Percentiles rank a stretch among this genome's conserved stretches.
phyloP scores from a whole-genome alignment of 1,140 invertebrate genomes.

The Panulirus ornatus region DNA sequence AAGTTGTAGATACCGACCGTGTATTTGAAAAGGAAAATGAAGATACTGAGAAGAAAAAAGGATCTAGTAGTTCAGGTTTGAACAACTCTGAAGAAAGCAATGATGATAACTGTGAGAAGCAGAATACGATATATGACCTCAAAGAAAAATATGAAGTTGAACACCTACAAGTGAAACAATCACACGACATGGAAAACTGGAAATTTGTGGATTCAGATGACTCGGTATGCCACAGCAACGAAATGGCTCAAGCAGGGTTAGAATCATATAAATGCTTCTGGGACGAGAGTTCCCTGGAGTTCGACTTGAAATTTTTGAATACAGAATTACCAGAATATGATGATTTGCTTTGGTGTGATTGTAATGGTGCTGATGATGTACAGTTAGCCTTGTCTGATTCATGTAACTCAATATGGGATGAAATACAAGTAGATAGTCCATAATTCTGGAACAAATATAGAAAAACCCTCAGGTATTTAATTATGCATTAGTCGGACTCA shows the following conservation, averaged over 20 bases:
- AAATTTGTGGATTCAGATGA: background rate
- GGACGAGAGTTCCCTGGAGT: background rate
- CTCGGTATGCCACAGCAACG: background rate
- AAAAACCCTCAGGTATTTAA: background rate
- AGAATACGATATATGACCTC: background rate
- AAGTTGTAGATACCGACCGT: background rate
- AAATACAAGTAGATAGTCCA: background rate
- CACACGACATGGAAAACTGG: background rate
- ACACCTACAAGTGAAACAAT: background rate
- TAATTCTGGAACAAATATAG: constrained; percentile 13
- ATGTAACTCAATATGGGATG: background rate
- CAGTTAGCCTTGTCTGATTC: background rate
- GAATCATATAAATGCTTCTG: background rate
- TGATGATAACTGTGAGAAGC: background rate
- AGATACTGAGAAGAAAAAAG: background rate
- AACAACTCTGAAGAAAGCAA: background rate
- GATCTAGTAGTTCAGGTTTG: background rate
- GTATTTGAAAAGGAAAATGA: background rate
- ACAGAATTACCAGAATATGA: background rate
- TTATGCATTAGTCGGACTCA: background rate
- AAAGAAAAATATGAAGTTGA: background rate
- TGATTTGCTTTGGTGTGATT: background rate
- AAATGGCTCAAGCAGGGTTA: background rate
- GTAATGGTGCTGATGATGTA: background rate
- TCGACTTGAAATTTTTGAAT: background rate